Percentiles rank a stretch among this genome's conserved stretches.
These are phyloP conservation scores for Meloidogyne hapla DNA, from an alignment of 1,140 invertebrate species.

Conservation along the genomic window DNA sequence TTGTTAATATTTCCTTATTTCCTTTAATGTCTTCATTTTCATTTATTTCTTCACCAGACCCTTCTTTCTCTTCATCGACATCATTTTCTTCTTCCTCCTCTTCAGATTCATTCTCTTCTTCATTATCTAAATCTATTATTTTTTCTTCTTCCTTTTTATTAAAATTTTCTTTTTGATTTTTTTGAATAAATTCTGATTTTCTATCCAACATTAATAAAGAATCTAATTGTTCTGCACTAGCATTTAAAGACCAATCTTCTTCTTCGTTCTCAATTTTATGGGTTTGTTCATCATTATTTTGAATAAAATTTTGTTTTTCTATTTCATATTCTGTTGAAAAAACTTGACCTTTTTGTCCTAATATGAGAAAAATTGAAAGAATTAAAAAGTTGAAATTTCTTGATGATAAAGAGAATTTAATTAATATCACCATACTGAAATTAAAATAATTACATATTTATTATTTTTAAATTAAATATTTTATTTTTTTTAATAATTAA, in stretches of 20 bases:
- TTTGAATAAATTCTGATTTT: neutral
- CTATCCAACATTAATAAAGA: slow-evolving; percentile 6
- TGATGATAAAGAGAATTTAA: neutral
- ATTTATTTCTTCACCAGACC: slow-evolving; percentile 2
- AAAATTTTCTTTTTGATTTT: too few relatives aligned
- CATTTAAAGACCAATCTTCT: neutral
- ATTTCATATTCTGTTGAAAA: neutral
- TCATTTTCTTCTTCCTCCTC: neutral
- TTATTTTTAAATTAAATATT: too few relatives aligned
- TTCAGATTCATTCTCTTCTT: neutral
- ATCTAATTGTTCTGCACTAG: neutral
- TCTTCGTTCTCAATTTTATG: neutral
- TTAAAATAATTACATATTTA: too few relatives aligned
- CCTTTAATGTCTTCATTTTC: neutral
- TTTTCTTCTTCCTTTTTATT: neutral
- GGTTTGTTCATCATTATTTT: neutral
- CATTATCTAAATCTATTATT: neutral
- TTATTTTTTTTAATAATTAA: too few relatives aligned
- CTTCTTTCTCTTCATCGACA: neutral
- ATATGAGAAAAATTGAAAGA: neutral
- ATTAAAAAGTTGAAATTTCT: neutral
- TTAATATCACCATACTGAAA: neutral
- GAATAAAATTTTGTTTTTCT: neutral
- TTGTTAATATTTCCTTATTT: neutral
- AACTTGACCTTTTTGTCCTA: neutral